Evolutionary conservation across 2,797 vertebrate genomes (phyloP).

Genomic region (Neostethus bicornis): DNA sequence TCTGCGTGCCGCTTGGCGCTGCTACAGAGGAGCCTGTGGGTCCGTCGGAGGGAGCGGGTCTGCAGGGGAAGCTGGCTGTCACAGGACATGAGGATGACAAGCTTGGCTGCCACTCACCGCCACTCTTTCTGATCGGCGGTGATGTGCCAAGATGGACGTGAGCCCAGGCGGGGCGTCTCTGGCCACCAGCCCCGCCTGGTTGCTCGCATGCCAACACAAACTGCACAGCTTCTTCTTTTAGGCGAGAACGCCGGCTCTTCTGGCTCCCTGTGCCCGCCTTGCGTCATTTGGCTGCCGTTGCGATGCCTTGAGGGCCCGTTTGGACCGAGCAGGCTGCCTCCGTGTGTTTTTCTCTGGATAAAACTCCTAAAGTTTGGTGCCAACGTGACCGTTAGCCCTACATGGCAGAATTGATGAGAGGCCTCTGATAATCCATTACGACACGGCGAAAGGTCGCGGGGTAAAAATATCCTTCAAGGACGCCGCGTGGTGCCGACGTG

Average conservation of each 20-base stretch:
- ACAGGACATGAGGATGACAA: conserved; percentile 71
- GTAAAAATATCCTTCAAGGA: conserved; percentile 77
- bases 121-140: conserved; percentile 67
- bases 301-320: conserved; percentile 63
- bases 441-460: conserved; percentile 59
- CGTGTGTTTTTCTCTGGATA: conserved; percentile 35
- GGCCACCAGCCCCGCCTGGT: conserved; percentile 60
- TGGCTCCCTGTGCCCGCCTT: conserved; percentile 60
- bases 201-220: conserved; percentile 59
- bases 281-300: conserved; percentile 69
- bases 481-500: conserved; percentile 33
- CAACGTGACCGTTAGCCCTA: conserved; percentile 62
- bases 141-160: conserved; percentile 78
- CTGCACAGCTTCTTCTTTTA: conserved; percentile 69
- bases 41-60: neutral
- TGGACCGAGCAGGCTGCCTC: conserved; percentile 39
- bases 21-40: neutral
- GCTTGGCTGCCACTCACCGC: conserved; percentile 75
- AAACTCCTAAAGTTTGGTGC: conserved; percentile 65
- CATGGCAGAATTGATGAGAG: conserved; percentile 66
- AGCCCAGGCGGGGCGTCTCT: conserved; percentile 57
- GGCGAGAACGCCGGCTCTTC: conserved; percentile 50
- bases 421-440: conserved; percentile 74
- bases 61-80: conserved; percentile 63
- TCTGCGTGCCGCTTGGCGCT: neutral